Evolutionary conservation across 92 coral and sea anemone species (phyloP).

Genomic region (Isaurus tuberculatus): DNA sequence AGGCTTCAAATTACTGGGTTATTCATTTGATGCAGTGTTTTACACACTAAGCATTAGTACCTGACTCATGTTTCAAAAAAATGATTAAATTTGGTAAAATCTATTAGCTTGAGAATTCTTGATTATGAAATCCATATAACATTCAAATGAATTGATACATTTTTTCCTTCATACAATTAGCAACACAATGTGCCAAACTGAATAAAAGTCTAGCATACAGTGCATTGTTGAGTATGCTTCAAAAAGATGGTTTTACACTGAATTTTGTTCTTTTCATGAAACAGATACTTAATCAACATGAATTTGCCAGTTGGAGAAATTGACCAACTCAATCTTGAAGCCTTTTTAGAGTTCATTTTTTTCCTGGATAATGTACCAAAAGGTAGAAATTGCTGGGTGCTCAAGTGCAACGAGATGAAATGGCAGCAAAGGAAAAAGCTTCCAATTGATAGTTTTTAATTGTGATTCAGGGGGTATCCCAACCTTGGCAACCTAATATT

Average conservation of each 20-base stretch:
- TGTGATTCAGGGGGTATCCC: conserved; percentile 38
- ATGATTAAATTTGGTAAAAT: background rate
- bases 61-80: background rate
- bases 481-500: conserved; percentile 30
- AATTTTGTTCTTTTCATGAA: background rate
- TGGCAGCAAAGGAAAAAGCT: conserved; percentile 23
- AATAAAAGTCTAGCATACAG: too few relatives aligned
- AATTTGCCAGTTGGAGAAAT: conserved; percentile 18
- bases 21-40: conserved; percentile 3
- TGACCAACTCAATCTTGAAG: conserved; percentile 6
- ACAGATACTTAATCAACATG: background rate
- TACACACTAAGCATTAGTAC: background rate
- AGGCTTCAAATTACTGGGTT: background rate
- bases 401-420: conserved; percentile 14
- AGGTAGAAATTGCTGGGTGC: conserved; percentile 5
- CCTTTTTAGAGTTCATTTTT: background rate
- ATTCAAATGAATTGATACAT: too few relatives aligned
- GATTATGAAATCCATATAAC: too few relatives aligned
- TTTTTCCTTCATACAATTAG: too few relatives aligned
- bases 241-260: too few relatives aligned
- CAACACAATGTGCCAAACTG: too few relatives aligned
- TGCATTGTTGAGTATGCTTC: too few relatives aligned
- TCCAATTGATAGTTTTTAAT: background rate
- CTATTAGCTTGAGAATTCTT: too few relatives aligned
- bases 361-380: conserved; percentile 16